Percentiles rank a stretch among this genome's conserved stretches.
These are phyloP conservation scores for Anabacerthia variegaticeps DNA, from an alignment of 2,797 vertebrate genomes.

Conservation along the genomic window DNA sequence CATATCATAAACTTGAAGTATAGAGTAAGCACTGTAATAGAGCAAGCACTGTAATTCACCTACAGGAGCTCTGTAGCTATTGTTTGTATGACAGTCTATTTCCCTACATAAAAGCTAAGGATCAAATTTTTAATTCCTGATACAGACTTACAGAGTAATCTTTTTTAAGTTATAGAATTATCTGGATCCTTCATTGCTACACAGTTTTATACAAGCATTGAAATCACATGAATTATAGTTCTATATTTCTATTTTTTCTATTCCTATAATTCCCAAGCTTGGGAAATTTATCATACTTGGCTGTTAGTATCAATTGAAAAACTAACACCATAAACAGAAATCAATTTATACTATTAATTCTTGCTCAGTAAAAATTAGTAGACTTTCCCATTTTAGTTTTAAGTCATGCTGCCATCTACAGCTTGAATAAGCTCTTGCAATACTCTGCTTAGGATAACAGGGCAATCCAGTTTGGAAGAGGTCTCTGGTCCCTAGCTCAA, in stretches of 20 bases:
- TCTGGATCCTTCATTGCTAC: not conserved
- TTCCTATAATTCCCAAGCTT: not conserved
- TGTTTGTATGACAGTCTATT: not conserved
- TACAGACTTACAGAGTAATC: not conserved
- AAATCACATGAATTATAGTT: not conserved
- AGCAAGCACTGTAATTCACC: not conserved
- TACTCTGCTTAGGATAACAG: not conserved
- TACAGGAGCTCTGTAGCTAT: not conserved
- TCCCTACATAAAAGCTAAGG: not conserved
- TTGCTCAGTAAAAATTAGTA: not conserved
- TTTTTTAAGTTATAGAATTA: not conserved
- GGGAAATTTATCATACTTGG: not conserved
- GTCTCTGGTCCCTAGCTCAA: not conserved
- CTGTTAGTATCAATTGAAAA: not conserved
- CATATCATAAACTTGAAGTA: not conserved
- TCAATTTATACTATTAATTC: not conserved
- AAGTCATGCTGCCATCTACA: conserved; percentile 72
- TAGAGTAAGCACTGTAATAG: not conserved
- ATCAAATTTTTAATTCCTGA: not conserved
- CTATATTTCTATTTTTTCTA: not conserved
- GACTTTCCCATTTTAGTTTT: not conserved
- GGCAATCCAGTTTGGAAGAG: not conserved
- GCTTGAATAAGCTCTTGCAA: conserved; percentile 3
- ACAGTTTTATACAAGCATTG: not conserved
- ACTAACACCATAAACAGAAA: not conserved